Base-by-base conservation (phyloP, 1,140 invertebrate genomes). In the Epicauta chinensis region DNA sequence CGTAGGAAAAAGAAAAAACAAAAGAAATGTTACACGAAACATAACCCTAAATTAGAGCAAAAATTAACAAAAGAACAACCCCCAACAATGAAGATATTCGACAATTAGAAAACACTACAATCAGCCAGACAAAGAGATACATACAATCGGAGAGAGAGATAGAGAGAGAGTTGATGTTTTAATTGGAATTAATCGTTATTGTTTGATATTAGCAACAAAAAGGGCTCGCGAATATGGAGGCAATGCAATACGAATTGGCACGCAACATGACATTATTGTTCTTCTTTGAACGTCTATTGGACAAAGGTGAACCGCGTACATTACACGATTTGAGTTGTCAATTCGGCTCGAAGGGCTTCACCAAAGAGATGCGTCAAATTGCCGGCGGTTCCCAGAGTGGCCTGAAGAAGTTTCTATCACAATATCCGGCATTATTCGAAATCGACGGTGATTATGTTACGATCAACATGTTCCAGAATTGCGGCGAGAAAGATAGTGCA, bases 301-400 rank as follows among this genome's bases (percentile, higher is more conserved):
- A 96, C 70, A 95, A 94, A 75, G 87, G 88, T 53, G 91, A 91
- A 70, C 90, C 91, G 49, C 81, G 94, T 67, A 95, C 93, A 37
- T 77, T 97, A 56, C 94, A 97, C 72, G 94, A 97, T 76, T 79
- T 97, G 50, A 93, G 90, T 66, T 97, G 94, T 75, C 92, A 96
- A 73, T 96, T 96, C 73, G 92, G 93, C 63, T 91, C 91, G 51
- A 94, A 93, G 74, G 91, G 91, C 43, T 96, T 96, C 68, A 93
- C 91, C 2, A 93, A 93, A 77, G 91, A 96, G 75, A 93, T 92
- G 89, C 77, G 89, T 58, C 91, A 94, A 74, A 95, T 96, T 61
- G 92, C 91, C 64, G 93, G 93, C 40, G 91, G 91, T 54, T 93
- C 90, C 51, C 92, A 95, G 70, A 91, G 90, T 63, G 93, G 75